These are phyloP conservation scores for Calameuta pallipes DNA, from an alignment of 2,888 invertebrate species.

Conservation along the genomic window DNA sequence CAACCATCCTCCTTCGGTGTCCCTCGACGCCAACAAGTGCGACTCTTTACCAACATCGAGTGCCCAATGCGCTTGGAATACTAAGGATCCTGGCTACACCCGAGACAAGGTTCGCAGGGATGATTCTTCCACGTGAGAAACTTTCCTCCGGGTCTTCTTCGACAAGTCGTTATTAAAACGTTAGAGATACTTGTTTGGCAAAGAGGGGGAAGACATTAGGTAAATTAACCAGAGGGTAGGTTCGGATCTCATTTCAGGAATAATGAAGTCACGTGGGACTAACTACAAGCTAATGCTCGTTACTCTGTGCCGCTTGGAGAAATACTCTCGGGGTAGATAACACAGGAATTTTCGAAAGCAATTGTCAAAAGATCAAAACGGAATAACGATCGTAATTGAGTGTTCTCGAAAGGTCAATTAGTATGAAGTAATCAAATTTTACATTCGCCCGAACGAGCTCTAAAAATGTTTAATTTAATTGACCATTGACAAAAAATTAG, in stretches of 20 bases:
- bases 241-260: not conserved
- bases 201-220: not conserved
- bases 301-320: constrained; percentile 11
- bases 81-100: constrained; percentile 33
- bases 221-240: not conserved
- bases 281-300: not conserved
- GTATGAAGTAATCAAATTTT: not conserved
- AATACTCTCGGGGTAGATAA: not conserved
- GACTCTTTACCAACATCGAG: constrained; percentile 63
- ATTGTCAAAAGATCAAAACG: not conserved
- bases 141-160: not conserved
- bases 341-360: not conserved
- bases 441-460: not conserved
- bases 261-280: not conserved
- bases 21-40: constrained; percentile 62
- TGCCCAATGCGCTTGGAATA: constrained; percentile 54
- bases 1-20: constrained; percentile 42
- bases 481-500: not conserved
- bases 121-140: not conserved
- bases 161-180: not conserved
- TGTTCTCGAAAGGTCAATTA: not conserved
- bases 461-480: not conserved
- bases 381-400: not conserved
- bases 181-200: not conserved
- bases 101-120: not conserved